Evolutionary conservation across 2,888 invertebrate species (phyloP), one percentile per base, ranked within the genome.

Genomic region (Andrena chrysosceles): DNA sequence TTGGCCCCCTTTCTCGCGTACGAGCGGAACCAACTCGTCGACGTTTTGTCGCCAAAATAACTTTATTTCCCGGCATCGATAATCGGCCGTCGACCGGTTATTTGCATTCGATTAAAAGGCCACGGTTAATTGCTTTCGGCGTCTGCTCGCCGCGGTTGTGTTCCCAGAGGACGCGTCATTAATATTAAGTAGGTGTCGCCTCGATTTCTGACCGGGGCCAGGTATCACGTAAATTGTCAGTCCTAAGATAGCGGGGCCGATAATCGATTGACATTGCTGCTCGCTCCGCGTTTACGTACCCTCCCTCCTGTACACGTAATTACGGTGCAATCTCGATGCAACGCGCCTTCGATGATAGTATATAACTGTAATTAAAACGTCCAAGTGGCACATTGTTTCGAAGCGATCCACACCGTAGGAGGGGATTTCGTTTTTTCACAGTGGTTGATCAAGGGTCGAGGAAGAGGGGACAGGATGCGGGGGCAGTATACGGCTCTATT

Each of bases 41-140:
- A 29, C 52, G 42, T 82, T 71, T 33, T 64, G 54, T 79, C 83
- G 73, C 62, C 42, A n/a, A 84, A 87, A 87, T 86, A 87, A 85
- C 87, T 87, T 87, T 77, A 87, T 87, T 87, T 81, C 33, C 75
- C 33, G 59, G 29, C 20, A 31, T 16, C 75, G 68, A 67, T 82
- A 63, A 77, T 68, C 69, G 64, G 64, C 42, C 60, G 56, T 1
- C 54, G 56, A 70, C 63, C 67, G 62, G 74, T 81, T 85, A 85
- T 87, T 87, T 87, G 87, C 87, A 87, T 87, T 87, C 69, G 85
- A 87, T 87, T 84, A 85, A 87, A 87, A 72, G 64, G 49, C 67
- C 82, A n/a, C 66, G 62, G 70, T 68, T 82, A 75, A 82, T 80
- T 67, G 75, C 80, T 29, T 29, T 10, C 16, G 56, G 71, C 48